These are phyloP conservation scores for Nothocercus nigrocapillus DNA, from an alignment of 2,113 vertebrate genomes.

Conservation along the genomic window DNA sequence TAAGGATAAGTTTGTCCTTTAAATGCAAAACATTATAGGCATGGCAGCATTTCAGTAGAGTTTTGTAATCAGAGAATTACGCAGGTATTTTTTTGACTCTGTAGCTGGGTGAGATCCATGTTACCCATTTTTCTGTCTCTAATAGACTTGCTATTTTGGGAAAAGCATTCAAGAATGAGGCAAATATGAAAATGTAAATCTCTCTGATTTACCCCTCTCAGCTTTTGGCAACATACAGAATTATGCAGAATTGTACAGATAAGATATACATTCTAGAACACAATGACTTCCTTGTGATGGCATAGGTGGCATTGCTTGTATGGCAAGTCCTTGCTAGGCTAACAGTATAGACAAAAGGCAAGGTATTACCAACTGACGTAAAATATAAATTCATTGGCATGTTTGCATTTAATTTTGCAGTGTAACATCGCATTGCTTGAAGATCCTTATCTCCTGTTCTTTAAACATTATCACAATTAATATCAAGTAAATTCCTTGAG, in stretches of 20 bases:
- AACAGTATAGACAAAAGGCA: background rate
- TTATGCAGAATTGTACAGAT: background rate
- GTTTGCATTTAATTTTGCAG: background rate
- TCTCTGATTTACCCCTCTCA: background rate
- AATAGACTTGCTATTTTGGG: background rate
- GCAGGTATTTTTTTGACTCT: background rate
- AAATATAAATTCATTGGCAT: background rate
- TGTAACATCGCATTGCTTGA: background rate
- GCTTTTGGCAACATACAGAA: background rate
- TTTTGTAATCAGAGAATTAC: background rate
- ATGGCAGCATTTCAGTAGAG: background rate
- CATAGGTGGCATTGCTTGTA: background rate
- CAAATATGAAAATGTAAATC: background rate
- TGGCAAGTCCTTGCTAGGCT: background rate
- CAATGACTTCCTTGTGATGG: background rate
- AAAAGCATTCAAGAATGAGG: background rate
- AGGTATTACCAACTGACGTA: background rate
- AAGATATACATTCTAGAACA: background rate
- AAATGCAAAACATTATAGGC: background rate
- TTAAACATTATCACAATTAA: background rate
- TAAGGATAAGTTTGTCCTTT: background rate
- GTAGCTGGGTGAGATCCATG: background rate
- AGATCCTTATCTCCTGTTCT: background rate
- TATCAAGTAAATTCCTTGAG: background rate
- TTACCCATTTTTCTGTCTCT: background rate